Evolutionary conservation across 2,888 invertebrate genomes (phyloP).

Genomic region (Pristionchus exspectatus): DNA sequence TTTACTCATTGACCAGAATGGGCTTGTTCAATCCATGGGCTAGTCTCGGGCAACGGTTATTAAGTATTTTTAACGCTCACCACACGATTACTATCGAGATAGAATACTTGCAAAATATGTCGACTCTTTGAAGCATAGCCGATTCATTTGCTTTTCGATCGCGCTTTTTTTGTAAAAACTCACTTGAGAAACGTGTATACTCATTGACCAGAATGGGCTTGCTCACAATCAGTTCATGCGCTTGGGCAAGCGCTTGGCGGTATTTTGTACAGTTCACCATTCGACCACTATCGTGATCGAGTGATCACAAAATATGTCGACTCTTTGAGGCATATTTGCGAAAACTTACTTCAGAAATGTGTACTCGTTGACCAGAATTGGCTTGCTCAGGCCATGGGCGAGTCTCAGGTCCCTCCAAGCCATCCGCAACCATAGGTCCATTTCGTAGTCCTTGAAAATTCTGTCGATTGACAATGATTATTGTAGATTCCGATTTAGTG

Average conservation of each 20-base stretch:
- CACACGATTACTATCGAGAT: too few species aligned
- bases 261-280: too few species aligned
- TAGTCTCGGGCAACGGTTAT: slow-evolving; percentile 69
- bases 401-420: slow-evolving; percentile 77
- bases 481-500: neutral
- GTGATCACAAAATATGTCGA: neutral
- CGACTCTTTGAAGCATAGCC: too few species aligned
- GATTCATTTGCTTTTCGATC: too few species aligned
- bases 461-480: neutral
- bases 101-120: too few species aligned
- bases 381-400: slow-evolving; percentile 73
- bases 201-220: slow-evolving; percentile 77
- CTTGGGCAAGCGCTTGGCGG: too few species aligned
- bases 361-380: slow-evolving; percentile 76
- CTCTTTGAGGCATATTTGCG: slow-evolving; percentile 55
- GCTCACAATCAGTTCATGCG: too few species aligned
- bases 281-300: too few species aligned
- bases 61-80: too few species aligned
- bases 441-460: slow-evolving; percentile 74
- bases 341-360: slow-evolving; percentile 63
- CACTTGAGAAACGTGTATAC: slow-evolving; percentile 68
- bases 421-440: slow-evolving; percentile 77
- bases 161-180: too few species aligned
- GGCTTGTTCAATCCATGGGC: slow-evolving; percentile 74
- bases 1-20: slow-evolving; percentile 75